phyloP scores from a whole-genome alignment of 2,113 vertebrate genomes.

The Trematomus loennbergii region DNA sequence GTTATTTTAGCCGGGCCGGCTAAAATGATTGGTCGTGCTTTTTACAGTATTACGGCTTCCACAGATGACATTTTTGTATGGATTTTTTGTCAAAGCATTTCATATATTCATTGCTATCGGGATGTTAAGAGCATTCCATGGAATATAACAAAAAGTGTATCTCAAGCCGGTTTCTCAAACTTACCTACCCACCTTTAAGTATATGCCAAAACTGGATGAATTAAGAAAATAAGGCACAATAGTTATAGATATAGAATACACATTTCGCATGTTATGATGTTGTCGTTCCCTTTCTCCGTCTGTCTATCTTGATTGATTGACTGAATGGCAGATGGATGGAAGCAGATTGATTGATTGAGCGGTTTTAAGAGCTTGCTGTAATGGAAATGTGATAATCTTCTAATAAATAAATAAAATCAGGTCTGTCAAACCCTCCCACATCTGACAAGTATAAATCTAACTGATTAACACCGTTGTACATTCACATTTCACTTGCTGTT shows the following conservation, averaged over 20 bases:
- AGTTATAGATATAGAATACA: too few relatives aligned
- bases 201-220: not conserved
- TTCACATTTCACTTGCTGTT: conserved; percentile 72
- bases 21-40: too few relatives aligned
- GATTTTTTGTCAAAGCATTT: too few relatives aligned
- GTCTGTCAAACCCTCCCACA: conserved; percentile 70
- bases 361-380: conserved; percentile 66
- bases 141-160: too few relatives aligned
- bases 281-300: not conserved
- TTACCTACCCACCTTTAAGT: too few relatives aligned
- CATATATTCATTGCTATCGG: too few relatives aligned
- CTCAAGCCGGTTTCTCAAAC: too few relatives aligned
- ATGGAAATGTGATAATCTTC: conserved; percentile 69
- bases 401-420: conserved; percentile 74
- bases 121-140: too few relatives aligned
- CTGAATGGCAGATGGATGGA: conserved; percentile 27
- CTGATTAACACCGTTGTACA: conserved; percentile 82
- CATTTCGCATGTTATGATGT: not conserved
- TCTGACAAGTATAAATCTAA: conserved; percentile 77
- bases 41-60: too few relatives aligned
- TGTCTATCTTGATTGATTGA: conserved; percentile 3
- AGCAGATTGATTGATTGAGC: conserved; percentile 47
- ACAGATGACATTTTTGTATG: too few relatives aligned
- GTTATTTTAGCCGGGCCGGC: too few relatives aligned
- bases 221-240: not conserved